These are phyloP conservation scores for Thalpophila matura DNA, from an alignment of 2,888 invertebrate genomes.

Conservation along the genomic window DNA sequence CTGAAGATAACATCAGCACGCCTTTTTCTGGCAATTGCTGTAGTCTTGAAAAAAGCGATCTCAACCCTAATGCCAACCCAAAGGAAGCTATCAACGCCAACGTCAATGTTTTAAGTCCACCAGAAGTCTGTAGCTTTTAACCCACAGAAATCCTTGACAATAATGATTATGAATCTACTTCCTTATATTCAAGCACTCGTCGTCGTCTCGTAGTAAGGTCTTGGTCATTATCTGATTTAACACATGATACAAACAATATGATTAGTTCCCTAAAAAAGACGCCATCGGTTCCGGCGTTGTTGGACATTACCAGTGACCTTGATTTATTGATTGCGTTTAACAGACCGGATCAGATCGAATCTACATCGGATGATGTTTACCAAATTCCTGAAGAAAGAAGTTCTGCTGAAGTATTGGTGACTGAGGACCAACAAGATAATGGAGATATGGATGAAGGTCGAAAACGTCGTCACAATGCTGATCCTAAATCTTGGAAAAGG, in stretches of 20 bases:
- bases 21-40: neutral
- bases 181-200: neutral
- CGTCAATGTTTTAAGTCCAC: neutral
- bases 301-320: constrained; percentile 1
- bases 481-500: constrained; percentile 46
- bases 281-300: neutral
- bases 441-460: constrained; percentile 44
- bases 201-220: neutral
- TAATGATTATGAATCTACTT: neutral
- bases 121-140: neutral
- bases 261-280: constrained; percentile 2
- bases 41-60: neutral
- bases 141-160: neutral
- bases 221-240: constrained; percentile 4
- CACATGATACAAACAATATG: constrained; percentile 1
- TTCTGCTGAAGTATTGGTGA: neutral
- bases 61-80: neutral
- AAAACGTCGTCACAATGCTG: constrained; percentile 40
- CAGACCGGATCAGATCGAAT: constrained; percentile 5
- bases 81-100: neutral
- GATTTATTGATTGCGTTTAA: constrained; percentile 1
- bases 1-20: constrained; percentile 1
- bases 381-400: neutral
- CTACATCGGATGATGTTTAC: neutral
- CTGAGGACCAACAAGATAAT: constrained; percentile 1